Percentiles rank a stretch among this genome's conserved stretches.
phyloP scores from a whole-genome alignment of 2,797 vertebrate genomes.

The Rhabdophis nuchalis region DNA sequence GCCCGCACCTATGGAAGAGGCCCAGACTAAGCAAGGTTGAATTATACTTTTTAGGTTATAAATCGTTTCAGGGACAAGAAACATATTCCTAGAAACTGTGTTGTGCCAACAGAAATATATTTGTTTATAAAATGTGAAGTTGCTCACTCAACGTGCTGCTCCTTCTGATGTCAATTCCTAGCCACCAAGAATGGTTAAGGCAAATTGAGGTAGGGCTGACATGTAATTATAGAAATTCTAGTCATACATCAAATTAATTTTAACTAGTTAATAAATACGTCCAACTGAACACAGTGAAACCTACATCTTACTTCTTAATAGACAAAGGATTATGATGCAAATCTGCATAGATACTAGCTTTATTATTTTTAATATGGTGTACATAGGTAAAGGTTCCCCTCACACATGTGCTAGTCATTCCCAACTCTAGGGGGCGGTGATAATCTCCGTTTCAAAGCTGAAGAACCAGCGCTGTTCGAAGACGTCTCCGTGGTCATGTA shows the following conservation, averaged over 20 bases:
- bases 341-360: not conserved
- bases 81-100: not conserved
- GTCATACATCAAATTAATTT: not conserved
- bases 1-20: not conserved
- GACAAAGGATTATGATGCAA: not conserved
- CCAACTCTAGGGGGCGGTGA: no score
- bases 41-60: not conserved
- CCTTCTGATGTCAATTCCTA: not conserved
- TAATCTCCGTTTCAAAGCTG: no score
- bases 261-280: not conserved
- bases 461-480: no score
- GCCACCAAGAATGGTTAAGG: not conserved
- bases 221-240: not conserved
- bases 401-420: no score
- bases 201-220: not conserved
- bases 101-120: not conserved
- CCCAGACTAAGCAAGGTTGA: not conserved
- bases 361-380: not conserved
- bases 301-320: not conserved
- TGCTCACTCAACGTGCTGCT: not conserved
- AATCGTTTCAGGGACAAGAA: not conserved
- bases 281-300: not conserved
- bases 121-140: not conserved
- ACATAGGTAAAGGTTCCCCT: not conserved
- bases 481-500: no score